phyloP scores from a whole-genome alignment of 1,140 invertebrate genomes.

The Drosophila erecta region DNA sequence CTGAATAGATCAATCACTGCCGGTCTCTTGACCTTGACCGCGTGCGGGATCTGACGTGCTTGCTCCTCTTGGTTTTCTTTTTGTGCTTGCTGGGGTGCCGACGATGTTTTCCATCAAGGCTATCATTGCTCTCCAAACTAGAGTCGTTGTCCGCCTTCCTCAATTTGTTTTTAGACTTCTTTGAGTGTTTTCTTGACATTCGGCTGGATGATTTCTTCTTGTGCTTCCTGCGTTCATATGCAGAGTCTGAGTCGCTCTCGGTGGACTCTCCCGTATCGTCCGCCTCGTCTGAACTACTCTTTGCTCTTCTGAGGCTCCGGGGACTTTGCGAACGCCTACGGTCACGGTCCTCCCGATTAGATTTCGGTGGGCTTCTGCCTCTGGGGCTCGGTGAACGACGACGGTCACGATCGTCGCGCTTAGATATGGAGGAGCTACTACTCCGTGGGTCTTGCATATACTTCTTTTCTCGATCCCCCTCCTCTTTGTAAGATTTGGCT shows the following conservation, averaged over 20 bases:
- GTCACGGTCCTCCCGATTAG: conserved; percentile 23
- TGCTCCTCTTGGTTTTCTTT: conserved; percentile 82
- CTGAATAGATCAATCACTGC: conserved; percentile 30
- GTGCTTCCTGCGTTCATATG: conserved; percentile 65
- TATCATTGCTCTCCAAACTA: conserved; percentile 35
- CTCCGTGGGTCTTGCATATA: conserved; percentile 18
- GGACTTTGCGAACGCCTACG: conserved; percentile 30
- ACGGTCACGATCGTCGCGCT: conserved; percentile 21
- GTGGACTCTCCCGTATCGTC: conserved; percentile 72
- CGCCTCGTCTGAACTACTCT: conserved; percentile 65
- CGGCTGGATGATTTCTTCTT: conserved; percentile 62
- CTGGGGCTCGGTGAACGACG: conserved; percentile 20
- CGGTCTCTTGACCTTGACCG: conserved; percentile 69
- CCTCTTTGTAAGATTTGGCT: conserved; percentile 22
- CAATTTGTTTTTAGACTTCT: conserved; percentile 66
- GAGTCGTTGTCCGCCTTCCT: conserved; percentile 17
- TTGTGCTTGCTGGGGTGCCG: conserved; percentile 68
- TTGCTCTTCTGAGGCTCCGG: conserved; percentile 18
- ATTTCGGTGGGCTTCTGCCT: conserved; percentile 36
- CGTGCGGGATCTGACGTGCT: conserved; percentile 69
- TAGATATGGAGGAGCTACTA: conserved; percentile 37
- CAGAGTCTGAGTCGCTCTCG: conserved; percentile 71
- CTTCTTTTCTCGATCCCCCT: conserved; percentile 22
- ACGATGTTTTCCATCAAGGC: conserved; percentile 33
- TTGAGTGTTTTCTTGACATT: conserved; percentile 67